Evolutionary conservation across 2,888 invertebrate genomes (phyloP).

Genomic region (Coelopa pilipes): DNA sequence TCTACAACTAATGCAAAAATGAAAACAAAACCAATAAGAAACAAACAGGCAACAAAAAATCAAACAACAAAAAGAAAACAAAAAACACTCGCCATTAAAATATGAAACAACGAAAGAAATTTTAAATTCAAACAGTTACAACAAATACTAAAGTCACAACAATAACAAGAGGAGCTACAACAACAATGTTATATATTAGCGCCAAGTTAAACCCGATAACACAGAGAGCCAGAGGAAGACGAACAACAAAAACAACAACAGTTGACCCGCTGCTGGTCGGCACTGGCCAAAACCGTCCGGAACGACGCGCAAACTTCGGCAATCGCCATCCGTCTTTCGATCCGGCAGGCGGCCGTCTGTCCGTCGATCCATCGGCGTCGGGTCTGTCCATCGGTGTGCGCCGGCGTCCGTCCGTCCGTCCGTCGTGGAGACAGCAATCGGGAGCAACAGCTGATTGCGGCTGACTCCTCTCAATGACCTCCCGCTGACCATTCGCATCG

Average conservation of each 20-base stretch:
- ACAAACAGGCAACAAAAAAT: constrained; percentile 17
- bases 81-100: constrained; percentile 23
- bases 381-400: too few species aligned
- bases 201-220: background rate
- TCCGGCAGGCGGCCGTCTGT: background rate
- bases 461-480: background rate
- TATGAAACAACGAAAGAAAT: constrained; percentile 13
- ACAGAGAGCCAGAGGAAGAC: background rate
- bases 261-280: background rate
- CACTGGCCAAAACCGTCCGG: constrained; percentile 24
- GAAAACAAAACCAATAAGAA: constrained; percentile 9
- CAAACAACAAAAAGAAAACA: constrained; percentile 8
- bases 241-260: constrained; percentile 15
- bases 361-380: too few species aligned
- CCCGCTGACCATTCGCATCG: background rate
- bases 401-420: too few species aligned
- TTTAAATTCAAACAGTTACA: constrained; percentile 25
- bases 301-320: constrained; percentile 13
- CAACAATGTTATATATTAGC: constrained; percentile 9
- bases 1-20: background rate
- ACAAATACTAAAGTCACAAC: background rate
- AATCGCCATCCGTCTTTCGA: background rate
- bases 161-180: constrained; percentile 12
- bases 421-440: background rate
- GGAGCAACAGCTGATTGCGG: constrained; percentile 8